Evolutionary conservation across 2,888 invertebrate genomes (phyloP).

Genomic region (Dinocampus coccinellae): DNA sequence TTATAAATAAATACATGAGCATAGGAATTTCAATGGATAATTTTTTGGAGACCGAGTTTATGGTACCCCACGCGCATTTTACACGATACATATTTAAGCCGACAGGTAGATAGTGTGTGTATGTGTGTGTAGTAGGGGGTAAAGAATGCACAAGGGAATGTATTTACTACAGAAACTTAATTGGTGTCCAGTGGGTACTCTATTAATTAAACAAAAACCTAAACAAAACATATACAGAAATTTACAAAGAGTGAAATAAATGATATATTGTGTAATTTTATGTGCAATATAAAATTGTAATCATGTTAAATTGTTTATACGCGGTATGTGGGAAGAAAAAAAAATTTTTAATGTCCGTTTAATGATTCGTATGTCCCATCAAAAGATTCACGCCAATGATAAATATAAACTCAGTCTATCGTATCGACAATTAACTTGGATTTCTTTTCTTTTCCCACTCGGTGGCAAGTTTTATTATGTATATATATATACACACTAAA

Average conservation of each 20-base stretch:
- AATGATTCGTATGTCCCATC: background rate
- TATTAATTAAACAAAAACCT: constrained; percentile 44
- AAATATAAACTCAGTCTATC: background rate
- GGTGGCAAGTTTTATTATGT: background rate
- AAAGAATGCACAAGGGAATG: constrained; percentile 22
- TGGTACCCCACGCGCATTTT: constrained; percentile 37
- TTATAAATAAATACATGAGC: background rate
- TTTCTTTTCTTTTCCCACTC: background rate
- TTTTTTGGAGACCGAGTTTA: constrained; percentile 45
- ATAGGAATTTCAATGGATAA: constrained; percentile 48
- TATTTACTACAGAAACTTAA: constrained; percentile 38
- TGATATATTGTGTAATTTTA: background rate
- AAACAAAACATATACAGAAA: constrained; percentile 27
- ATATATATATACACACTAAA: background rate
- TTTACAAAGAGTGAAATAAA: constrained; percentile 16
- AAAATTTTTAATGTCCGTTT: background rate
- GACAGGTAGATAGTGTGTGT: too few species aligned
- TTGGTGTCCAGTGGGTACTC: constrained; percentile 47
- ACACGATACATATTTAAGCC: constrained; percentile 27
- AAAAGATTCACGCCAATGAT: background rate
- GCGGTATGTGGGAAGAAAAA: background rate
- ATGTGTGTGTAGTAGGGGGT: too few species aligned
- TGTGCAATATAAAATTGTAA: background rate
- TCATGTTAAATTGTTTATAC: background rate
- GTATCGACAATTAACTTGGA: constrained; percentile 27